These are phyloP conservation scores for Lycopodina hypogea DNA, from an alignment of 37 sponge, comb jelly and placozoan genomes.

Conservation along the genomic window DNA sequence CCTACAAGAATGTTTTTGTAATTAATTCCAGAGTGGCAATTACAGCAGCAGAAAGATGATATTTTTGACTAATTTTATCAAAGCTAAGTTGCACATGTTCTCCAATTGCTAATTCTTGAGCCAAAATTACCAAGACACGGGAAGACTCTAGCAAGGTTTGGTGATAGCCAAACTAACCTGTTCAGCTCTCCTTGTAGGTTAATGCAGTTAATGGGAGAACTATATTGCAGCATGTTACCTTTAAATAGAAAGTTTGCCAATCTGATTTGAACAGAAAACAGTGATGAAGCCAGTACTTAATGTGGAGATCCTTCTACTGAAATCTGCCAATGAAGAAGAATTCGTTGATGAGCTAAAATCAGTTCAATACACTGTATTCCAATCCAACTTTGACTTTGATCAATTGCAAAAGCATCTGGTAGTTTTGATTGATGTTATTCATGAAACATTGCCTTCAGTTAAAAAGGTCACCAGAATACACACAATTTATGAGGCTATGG, in stretches of 20 bases:
- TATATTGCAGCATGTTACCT: slow-evolving; percentile 12
- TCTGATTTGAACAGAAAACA: slow-evolving; percentile 43
- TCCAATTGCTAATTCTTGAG: slow-evolving; percentile 30
- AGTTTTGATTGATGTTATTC: slow-evolving; percentile 49
- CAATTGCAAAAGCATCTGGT: slow-evolving; percentile 38
- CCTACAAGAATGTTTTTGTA: no score
- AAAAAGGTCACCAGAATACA: slow-evolving; percentile 49
- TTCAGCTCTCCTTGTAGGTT: not conserved
- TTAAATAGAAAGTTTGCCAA: slow-evolving; percentile 15
- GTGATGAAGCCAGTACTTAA: slow-evolving; percentile 22
- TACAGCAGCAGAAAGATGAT: slow-evolving; percentile 34
- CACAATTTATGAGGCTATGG: slow-evolving; percentile 67
- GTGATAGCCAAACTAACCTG: not conserved
- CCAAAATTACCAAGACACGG: slow-evolving; percentile 50
- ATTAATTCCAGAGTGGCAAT: no score
- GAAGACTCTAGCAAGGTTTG: slow-evolving; percentile 32
- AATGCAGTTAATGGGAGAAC: not conserved
- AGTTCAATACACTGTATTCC: slow-evolving; percentile 36
- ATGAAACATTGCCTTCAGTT: slow-evolving; percentile 27
- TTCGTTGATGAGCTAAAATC: slow-evolving; percentile 12
- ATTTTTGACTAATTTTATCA: slow-evolving; percentile 19
- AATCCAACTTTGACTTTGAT: slow-evolving; percentile 41
- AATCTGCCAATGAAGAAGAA: slow-evolving; percentile 43
- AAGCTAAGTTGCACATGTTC: slow-evolving; percentile 25
- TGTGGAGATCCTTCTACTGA: slow-evolving; percentile 31